Evolutionary conservation across 2,113 vertebrate species (phyloP), one percentile per base, ranked within the genome.

Genomic region (Zosterops hypoxanthus): DNA sequence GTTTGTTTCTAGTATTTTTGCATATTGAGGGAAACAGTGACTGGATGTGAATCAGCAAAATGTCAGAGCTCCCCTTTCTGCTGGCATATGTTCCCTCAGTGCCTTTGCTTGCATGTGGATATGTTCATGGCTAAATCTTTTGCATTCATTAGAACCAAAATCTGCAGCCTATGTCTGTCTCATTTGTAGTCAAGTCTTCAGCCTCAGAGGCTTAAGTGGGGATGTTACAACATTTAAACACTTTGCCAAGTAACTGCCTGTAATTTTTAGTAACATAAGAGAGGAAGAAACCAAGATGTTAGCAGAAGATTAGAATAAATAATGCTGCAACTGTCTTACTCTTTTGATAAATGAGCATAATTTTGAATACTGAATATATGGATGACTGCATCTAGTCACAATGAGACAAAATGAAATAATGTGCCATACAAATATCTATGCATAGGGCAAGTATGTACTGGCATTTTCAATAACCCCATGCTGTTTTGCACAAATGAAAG

Each of bases 361-460:
- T 92, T 94, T 91, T 91, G 69, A 82, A 84, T 86, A 53, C 26
- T 39, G 65, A 84, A 9, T 86, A 33, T 66, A 49, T 53, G 28
- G 65, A 64, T 86, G 72, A 78, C 65, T 75, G 34, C 88, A 82
- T 87, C 49, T 65, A 49, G 31, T 72, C 66, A 87, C 44, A 94
- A 95, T 79, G 63, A 86, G 44, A 53, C n/a, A 92, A 94, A 93
- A 92, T 57, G n/a, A 82, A 88, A 82, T 82, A 72, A 89, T 34
- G 47, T 59, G 34, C 19, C 2, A 2, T 57, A 64, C 59, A 88
- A 80, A 71, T 72, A 65, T 31, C 33, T 90, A 31, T 61, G 49
- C 23, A 63, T 8, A 71, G 34, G 29, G 66, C 26, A 65, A 60
- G n/a, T 41, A 42, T 69, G 36, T 75, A 73, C 34, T 66, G 31